Evolutionary conservation across 1,140 invertebrate genomes (phyloP).

Genomic region (Nixonia krombeini): DNA sequence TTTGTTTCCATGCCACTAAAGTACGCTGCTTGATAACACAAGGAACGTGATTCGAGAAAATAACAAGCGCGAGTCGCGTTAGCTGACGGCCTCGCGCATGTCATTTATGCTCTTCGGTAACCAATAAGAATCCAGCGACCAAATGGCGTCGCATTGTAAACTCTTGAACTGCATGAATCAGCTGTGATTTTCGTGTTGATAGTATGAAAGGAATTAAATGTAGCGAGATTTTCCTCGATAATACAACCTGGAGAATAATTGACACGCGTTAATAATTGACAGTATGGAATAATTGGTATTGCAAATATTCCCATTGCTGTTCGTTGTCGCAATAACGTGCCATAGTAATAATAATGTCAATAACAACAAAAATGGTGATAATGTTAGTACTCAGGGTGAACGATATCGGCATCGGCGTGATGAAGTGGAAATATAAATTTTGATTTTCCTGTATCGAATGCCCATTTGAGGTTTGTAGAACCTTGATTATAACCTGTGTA

Average conservation of each 20-base stretch:
- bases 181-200: background rate
- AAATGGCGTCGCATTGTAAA: constrained; percentile 1
- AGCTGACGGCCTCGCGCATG: background rate
- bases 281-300: background rate
- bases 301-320: background rate
- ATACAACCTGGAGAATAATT: too few relatives aligned
- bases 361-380: too few relatives aligned
- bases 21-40: background rate
- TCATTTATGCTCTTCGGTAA: background rate
- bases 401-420: too few relatives aligned
- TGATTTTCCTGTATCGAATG: too few relatives aligned
- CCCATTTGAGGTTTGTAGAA: too few relatives aligned
- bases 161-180: background rate
- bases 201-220: background rate
- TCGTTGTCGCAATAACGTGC: too few relatives aligned
- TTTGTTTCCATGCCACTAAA: background rate
- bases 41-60: constrained; percentile 3
- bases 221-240: too few relatives aligned
- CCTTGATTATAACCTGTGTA: too few relatives aligned
- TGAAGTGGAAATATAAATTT: too few relatives aligned
- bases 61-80: background rate
- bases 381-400: too few relatives aligned
- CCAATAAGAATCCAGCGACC: constrained; percentile 1
- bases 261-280: too few relatives aligned
- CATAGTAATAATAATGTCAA: too few relatives aligned